phyloP scores from a whole-genome alignment of 2,797 vertebrate species.

The Danio aesculapii region DNA sequence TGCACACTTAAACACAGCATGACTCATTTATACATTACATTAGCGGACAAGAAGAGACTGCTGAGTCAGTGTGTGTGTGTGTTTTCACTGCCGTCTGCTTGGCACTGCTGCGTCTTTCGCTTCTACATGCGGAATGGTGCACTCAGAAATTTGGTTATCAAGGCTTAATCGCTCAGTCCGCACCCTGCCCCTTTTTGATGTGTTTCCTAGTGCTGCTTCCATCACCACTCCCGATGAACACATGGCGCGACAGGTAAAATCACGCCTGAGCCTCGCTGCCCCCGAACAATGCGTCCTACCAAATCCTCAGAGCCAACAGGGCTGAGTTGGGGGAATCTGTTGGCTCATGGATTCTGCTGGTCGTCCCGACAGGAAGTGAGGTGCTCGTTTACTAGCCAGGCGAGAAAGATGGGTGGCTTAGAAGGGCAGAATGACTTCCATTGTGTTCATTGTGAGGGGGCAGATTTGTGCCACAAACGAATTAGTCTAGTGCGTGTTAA shows the following conservation, averaged over 20 bases:
- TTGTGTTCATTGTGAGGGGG: slow-evolving; percentile 87
- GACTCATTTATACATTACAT: background rate
- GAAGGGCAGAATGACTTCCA: slow-evolving; percentile 79
- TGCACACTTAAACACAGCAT: slow-evolving; percentile 5
- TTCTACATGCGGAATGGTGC: slow-evolving; percentile 1
- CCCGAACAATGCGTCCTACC: slow-evolving; percentile 84
- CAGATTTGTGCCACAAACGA: slow-evolving; percentile 89
- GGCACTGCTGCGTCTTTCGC: slow-evolving; percentile 17
- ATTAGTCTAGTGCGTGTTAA: slow-evolving; percentile 90
- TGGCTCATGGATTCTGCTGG: slow-evolving; percentile 89
- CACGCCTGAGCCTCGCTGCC: slow-evolving; percentile 84
- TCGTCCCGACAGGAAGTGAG: slow-evolving; percentile 89
- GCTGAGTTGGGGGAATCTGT: slow-evolving; percentile 85
- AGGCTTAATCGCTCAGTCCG: slow-evolving; percentile 42
- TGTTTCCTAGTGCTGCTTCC: slow-evolving; percentile 80
- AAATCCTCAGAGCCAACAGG: slow-evolving; percentile 83
- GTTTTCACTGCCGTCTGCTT: slow-evolving; percentile 24
- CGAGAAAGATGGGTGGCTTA: slow-evolving; percentile 79
- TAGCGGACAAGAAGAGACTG: slow-evolving; percentile 22
- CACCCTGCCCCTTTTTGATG: slow-evolving; percentile 72
- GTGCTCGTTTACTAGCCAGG: slow-evolving; percentile 77
- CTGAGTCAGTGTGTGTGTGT: slow-evolving; percentile 33
- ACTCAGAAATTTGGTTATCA: slow-evolving; percentile 38
- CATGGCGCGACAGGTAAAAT: slow-evolving; percentile 91
- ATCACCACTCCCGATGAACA: slow-evolving; percentile 85